Evolutionary conservation across 2,888 invertebrate species (phyloP), one percentile per base, ranked within the genome.

Genomic region (Pecten maximus): DNA sequence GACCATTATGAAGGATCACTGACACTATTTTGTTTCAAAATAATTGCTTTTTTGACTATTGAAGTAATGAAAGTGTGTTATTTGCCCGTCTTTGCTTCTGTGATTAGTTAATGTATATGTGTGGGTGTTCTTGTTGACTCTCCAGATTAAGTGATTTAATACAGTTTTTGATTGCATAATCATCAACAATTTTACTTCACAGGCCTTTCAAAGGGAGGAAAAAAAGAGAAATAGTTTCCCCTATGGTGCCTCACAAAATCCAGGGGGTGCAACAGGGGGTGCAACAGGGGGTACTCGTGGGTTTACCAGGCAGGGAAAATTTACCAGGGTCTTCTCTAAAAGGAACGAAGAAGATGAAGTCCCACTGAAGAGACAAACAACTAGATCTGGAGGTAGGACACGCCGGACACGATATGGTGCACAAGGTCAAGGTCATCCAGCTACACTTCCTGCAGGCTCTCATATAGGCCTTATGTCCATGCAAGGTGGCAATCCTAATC

Each of bases 201-300:
- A 74, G 74, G 74, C 74, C 16, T 74, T 74, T 35, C 74, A 74
- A 35, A 74, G 74, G 28, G 74, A 74, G 10, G 74, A 74, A 74
- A 28, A 10, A 35, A 74, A 74, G 35, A 74, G 74, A 15, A 74
- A 16, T 1, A 0, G 35, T 74, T 28, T 74, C 74, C 35, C 74
- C 10, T 74, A 8, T 35, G 74, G 74, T 35, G 74, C 10, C 12
- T 28, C 74, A 35, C 28, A 28, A 50, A 19, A 19, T 2, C 19
- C 16, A 2, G 60, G 28, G n/a, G 74, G 15, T 28, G 19, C 74
- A 0, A 28, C 2, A 35, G 6, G 19, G 10, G 35, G 74, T 28
- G 74, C 74, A 2, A 28, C 28, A 74, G 74, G 60, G 0, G 44
- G 44, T 12, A 44, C 44, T 44, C 44, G n/a, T n/a, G 48, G 54